phyloP scores from a whole-genome alignment of 1,140 invertebrate species.

The Zaprionus lachaisei region DNA sequence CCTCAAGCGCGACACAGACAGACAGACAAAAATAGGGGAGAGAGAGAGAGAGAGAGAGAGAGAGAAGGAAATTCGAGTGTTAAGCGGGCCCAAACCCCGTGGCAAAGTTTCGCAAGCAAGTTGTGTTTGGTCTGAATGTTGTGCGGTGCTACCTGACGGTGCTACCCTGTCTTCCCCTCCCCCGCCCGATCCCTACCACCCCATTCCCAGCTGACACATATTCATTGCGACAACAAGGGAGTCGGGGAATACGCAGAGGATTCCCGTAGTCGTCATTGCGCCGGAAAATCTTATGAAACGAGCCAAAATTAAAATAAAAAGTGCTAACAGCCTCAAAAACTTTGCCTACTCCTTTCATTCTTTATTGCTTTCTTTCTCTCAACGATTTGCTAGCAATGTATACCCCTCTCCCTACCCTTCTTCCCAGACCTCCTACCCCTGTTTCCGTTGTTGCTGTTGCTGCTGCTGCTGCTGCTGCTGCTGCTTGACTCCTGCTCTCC shows the following conservation, averaged over 20 bases:
- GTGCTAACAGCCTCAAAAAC: conserved; percentile 53
- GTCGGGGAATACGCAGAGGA: neutral
- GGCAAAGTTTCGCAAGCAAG: conserved; percentile 37
- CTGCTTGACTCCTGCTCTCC: conserved; percentile 10
- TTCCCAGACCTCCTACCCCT: neutral
- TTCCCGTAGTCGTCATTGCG: conserved; percentile 20
- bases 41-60: neutral
- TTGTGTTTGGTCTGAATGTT: conserved; percentile 28
- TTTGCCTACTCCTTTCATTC: conserved; percentile 31
- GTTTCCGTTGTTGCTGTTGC: neutral
- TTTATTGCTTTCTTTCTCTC: conserved; percentile 21
- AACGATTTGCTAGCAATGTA: conserved; percentile 7
- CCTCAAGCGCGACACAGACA: neutral
- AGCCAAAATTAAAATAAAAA: conserved; percentile 57
- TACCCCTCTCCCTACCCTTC: neutral
- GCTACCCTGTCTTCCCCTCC: neutral
- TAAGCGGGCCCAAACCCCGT: conserved; percentile 29
- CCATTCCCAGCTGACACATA: conserved; percentile 54
- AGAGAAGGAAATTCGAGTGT: conserved; percentile 12
- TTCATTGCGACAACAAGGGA: conserved; percentile 29
- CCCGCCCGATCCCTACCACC: neutral
- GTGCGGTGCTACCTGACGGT: conserved; percentile 11
- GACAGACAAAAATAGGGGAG: neutral
- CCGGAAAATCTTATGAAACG: conserved; percentile 38
- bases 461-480: too few relatives aligned